A percentile compares a stretch with the other conserved stretches of the same genome.
Evolutionary conservation across 2,797 vertebrate species (phyloP).

Genomic region (Etheostoma nigrum): DNA sequence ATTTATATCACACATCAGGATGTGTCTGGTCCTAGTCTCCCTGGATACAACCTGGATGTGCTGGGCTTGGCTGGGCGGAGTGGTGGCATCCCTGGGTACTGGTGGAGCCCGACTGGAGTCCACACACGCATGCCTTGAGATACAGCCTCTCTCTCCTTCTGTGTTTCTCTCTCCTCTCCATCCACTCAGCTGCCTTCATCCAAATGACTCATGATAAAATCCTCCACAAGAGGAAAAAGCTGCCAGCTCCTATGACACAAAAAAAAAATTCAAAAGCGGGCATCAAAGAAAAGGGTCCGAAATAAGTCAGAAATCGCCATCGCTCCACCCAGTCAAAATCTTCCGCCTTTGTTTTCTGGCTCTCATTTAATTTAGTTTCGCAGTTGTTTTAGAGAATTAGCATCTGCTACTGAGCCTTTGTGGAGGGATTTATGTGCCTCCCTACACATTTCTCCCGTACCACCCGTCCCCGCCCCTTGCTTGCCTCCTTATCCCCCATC

Average conservation of each 20-base stretch:
- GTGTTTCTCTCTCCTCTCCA: slow-evolving; percentile 65
- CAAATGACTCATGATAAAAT: slow-evolving; percentile 75
- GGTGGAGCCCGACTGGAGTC: slow-evolving; percentile 69
- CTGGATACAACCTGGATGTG: slow-evolving; percentile 59
- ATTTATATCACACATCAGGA: slow-evolving; percentile 63
- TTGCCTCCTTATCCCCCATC: slow-evolving; percentile 71
- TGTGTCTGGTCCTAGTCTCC: slow-evolving; percentile 50
- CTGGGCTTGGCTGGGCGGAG: slow-evolving; percentile 64
- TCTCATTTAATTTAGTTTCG: slow-evolving; percentile 77
- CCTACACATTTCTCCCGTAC: slow-evolving; percentile 69
- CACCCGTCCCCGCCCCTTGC: slow-evolving; percentile 66
- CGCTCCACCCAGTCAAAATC: slow-evolving; percentile 63
- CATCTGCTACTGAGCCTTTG: slow-evolving; percentile 78
- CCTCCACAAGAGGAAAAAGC: slow-evolving; percentile 70
- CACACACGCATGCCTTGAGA: slow-evolving; percentile 71
- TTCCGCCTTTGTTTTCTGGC: slow-evolving; percentile 64
- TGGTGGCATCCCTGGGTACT: slow-evolving; percentile 78
- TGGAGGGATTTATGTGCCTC: slow-evolving; percentile 78
- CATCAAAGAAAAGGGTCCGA: slow-evolving; percentile 70
- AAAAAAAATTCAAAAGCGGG: slow-evolving; percentile 62
- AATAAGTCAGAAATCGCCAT: slow-evolving; percentile 63
- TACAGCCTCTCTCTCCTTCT: slow-evolving; percentile 69
- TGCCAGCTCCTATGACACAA: slow-evolving; percentile 68
- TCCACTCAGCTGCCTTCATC: slow-evolving; percentile 70
- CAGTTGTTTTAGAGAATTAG: slow-evolving; percentile 80